These are phyloP conservation scores for Sarcophaga peregrina DNA, from an alignment of 1,140 invertebrate genomes.

Conservation along the genomic window DNA sequence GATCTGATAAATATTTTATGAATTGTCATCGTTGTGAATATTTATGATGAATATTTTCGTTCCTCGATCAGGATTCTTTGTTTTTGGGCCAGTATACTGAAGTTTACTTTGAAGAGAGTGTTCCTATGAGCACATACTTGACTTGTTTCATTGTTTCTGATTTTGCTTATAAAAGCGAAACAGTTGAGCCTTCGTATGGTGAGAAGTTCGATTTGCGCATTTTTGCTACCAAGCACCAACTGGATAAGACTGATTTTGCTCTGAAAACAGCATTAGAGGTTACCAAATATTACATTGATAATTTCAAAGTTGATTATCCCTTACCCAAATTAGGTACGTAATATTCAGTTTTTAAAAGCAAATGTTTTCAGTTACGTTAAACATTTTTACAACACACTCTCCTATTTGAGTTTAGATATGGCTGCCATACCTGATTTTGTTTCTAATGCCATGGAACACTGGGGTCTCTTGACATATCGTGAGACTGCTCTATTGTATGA, in stretches of 20 bases:
- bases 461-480: constrained; percentile 86
- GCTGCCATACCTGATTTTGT: constrained; percentile 94
- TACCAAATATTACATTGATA: constrained; percentile 87
- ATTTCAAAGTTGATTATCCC: constrained; percentile 88
- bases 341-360: not conserved
- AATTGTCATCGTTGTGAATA: not conserved
- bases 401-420: constrained; percentile 75
- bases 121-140: constrained; percentile 94
- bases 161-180: constrained; percentile 74
- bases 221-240: constrained; percentile 79
- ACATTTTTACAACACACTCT: not conserved
- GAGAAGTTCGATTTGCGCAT: constrained; percentile 75
- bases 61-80: constrained; percentile 35
- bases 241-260: constrained; percentile 83
- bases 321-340: constrained; percentile 79
- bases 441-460: constrained; percentile 95
- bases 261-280: constrained; percentile 80
- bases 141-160: constrained; percentile 92
- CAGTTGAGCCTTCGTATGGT: constrained; percentile 70
- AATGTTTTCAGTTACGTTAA: not conserved
- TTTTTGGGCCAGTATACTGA: constrained; percentile 54
- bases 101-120: constrained; percentile 79
- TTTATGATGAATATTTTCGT: constrained; percentile 1
- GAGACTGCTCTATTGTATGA: constrained; percentile 86
- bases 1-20: not conserved